Conservation (phyloP, 1,140 invertebrate genomes). For the Drosophila seguyi region DNA sequence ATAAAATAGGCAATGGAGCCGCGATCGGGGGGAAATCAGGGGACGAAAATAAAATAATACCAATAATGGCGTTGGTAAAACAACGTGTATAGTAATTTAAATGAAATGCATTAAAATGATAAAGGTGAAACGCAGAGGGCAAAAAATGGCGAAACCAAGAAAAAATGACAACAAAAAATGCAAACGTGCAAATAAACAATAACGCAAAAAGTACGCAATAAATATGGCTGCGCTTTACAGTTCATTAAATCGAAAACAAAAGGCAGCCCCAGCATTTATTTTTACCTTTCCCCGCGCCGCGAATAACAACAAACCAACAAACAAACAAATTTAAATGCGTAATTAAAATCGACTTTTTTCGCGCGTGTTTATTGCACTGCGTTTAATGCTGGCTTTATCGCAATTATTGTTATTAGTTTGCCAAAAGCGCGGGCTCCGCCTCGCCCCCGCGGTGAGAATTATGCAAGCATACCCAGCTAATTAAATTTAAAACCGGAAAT, state of each 20-base stretch:
- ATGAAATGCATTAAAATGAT: constrained; percentile 78
- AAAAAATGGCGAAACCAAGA: constrained; percentile 36
- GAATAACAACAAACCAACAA: constrained; percentile 50
- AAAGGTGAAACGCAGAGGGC: constrained; percentile 25
- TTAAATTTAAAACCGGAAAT: constrained; percentile 74
- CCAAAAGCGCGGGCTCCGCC: constrained; percentile 43
- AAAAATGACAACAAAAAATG: constrained; percentile 23
- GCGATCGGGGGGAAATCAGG: constrained; percentile 3
- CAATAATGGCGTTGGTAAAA: constrained; percentile 49
- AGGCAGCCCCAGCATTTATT: constrained; percentile 66
- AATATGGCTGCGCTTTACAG: constrained; percentile 80
- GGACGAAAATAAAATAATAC: constrained; percentile 37
- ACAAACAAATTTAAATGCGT: constrained; percentile 73
- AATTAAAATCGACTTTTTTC: constrained; percentile 68
- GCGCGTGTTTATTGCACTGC: constrained; percentile 49
- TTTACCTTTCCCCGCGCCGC: constrained; percentile 31
- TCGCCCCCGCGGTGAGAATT: constrained; percentile 27
- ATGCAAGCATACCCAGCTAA: constrained; percentile 66
- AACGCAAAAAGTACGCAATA: constrained; percentile 62
- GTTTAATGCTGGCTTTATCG: constrained; percentile 80
- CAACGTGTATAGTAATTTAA: constrained; percentile 70
- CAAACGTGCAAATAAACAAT: constrained; percentile 64
- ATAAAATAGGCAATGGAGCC: constrained; percentile 59
- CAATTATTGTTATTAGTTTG: constrained; percentile 81
- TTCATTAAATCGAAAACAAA: constrained; percentile 83